Evolutionary conservation across 1,140 invertebrate species (phyloP), one percentile per base, ranked within the genome.

Genomic region (Leptoteleia sp.): DNA sequence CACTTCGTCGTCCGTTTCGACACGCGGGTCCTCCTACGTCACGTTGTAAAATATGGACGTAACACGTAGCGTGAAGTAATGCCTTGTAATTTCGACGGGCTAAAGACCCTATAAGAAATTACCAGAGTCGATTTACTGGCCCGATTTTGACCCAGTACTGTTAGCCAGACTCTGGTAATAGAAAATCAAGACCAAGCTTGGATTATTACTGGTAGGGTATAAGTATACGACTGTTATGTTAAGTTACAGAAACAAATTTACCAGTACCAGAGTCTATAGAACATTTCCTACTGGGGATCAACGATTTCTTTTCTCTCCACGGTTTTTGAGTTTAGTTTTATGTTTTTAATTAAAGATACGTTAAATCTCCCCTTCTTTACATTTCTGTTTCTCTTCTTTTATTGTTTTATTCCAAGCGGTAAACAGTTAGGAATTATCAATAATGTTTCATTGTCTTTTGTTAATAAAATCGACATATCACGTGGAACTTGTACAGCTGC

Each of bases 11-110:
- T 57, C 16, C 27, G 54, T 68, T 59, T 25, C 27, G 25, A 9
- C 35, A 27, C 11, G 3, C 25, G 13, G n/a, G 42, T 48, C 50
- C 48, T 48, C 15, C 33, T 31, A n/a, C 33, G 27, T 43, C 55
- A 12, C 29, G 12, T 52, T 19, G 47, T 72, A 72, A 72, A 72
- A 55, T 71, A 71, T 31, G 45, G 38, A 48, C 29, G 33, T 27
- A 17, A 3, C 1, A 45, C 40, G 9, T 7, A 17, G 19, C 12
- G 13, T 57, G 33, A 70, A 59, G 35, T 52, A 52, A 37, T 11
- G 5, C 19, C 16, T 6, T 7, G 45, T 19, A 47, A 55, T 48
- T 68, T 54, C 16, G 3, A 40, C 52, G 52, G 48, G 15, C 11
- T 15, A 42, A 48, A 50, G 31, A n/a, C n/a, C n/a, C n/a, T n/a